Percentiles rank a stretch among this genome's conserved stretches.
These are phyloP conservation scores for Axea sp. DNA, from an alignment of 2,888 invertebrate genomes.

Conservation along the genomic window DNA sequence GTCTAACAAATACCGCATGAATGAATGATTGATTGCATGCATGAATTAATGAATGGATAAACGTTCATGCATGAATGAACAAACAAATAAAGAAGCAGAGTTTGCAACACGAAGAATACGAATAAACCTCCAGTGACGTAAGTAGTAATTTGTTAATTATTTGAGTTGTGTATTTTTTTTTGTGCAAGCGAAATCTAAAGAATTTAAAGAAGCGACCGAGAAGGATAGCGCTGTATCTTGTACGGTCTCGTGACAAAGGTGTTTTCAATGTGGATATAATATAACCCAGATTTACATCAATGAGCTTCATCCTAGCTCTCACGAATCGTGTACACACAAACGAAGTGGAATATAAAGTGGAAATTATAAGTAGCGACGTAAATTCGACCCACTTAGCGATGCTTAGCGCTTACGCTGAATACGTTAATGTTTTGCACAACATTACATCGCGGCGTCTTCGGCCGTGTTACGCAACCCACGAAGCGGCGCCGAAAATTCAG, in stretches of 20 bases:
- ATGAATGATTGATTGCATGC: too few relatives aligned
- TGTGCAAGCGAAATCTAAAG: constrained; percentile 6
- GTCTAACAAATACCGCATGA: too few relatives aligned
- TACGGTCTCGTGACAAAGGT: constrained; percentile 45
- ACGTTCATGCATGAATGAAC: too few relatives aligned
- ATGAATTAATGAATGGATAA: too few relatives aligned
- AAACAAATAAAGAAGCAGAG: too few relatives aligned
- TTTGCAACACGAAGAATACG: neutral
- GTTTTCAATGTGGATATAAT: constrained; percentile 61
- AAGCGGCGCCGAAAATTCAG: neutral
- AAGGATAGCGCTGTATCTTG: constrained; percentile 23
- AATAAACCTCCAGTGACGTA: constrained; percentile 12
- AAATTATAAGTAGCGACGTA: constrained; percentile 71
- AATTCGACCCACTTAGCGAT: constrained; percentile 79
- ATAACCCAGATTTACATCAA: constrained; percentile 77
- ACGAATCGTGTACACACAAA: constrained; percentile 60
- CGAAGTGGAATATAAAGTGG: constrained; percentile 63
- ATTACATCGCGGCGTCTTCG: constrained; percentile 70
- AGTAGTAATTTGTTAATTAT: constrained; percentile 6
- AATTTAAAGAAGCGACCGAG: constrained; percentile 11
- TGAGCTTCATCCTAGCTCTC: constrained; percentile 75
- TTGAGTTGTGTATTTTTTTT: constrained; percentile 12
- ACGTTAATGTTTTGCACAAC: constrained; percentile 78
- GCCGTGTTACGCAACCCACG: constrained; percentile 55
- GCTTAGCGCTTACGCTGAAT: constrained; percentile 78